A percentile compares a stretch with the other conserved stretches of the same genome.
Evolutionary conservation across 2,888 invertebrate genomes (phyloP).

Genomic region (Liodrosophila aerea): DNA sequence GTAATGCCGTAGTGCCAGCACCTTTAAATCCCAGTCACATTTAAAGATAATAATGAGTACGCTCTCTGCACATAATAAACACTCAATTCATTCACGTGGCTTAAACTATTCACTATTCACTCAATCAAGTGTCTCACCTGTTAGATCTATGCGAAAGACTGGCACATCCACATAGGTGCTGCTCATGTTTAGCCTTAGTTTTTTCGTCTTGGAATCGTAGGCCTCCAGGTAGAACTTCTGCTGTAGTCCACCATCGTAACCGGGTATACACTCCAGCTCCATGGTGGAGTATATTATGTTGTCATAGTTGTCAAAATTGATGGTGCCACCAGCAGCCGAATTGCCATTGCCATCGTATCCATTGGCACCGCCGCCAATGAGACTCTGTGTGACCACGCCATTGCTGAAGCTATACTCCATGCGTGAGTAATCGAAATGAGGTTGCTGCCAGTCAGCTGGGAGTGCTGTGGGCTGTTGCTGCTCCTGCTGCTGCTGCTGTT

Average conservation of each 20-base stretch:
- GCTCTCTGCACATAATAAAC: too few relatives aligned
- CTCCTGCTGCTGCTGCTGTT: conserved; percentile 12
- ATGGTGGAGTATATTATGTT: conserved; percentile 84
- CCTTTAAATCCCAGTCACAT: conserved; percentile 66
- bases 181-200: conserved; percentile 87
- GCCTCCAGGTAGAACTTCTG: conserved; percentile 93
- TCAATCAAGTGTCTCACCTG: too few relatives aligned
- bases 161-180: conserved; percentile 85
- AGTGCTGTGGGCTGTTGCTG: conserved; percentile 15
- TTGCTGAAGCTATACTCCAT: conserved; percentile 81
- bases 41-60: conserved; percentile 53
- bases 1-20: conserved; percentile 50
- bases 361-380: conserved; percentile 62
- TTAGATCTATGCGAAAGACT: conserved; percentile 84
- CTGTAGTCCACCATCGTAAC: conserved; percentile 94
- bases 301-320: conserved; percentile 82
- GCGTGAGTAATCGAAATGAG: conserved; percentile 81
- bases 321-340: conserved; percentile 68
- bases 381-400: conserved; percentile 79
- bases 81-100: background rate
- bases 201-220: conserved; percentile 88
- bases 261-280: conserved; percentile 92
- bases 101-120: too few relatives aligned
- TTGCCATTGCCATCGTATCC: conserved; percentile 37
- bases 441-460: conserved; percentile 68